Evolutionary conservation across 2,888 invertebrate genomes (phyloP), one percentile per base, ranked within the genome.

Genomic region (Sesamia inferens): DNA sequence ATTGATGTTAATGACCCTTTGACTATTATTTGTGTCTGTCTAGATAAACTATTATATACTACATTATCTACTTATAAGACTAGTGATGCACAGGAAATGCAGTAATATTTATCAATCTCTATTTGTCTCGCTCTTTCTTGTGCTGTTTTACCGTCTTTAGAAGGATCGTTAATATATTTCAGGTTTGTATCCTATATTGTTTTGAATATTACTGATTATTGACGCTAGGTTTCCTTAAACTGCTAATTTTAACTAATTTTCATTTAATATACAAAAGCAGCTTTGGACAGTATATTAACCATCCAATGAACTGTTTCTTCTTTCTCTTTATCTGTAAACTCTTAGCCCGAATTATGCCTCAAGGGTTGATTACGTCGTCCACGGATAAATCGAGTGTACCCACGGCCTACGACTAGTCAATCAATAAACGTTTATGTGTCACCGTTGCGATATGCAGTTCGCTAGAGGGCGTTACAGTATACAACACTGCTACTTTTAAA

Each of bases 391-490:
- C 22, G 22, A 78, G 39, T 24, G 24, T n/a, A 48, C 7, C 55
- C 55, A 61, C 71, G 31, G 65, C 54, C 24, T 8, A 11, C 13
- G 10, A 10, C 76, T n/a, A 66, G 65, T 66, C 58, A 64, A 78
- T 78, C 78, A 68, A 73, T 78, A 71, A 63, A 57, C n/a, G 62
- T 63, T 68, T 31, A 68, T 63, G 51, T 63, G 48, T 76, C 62
- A 69, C 39, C 19, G 2, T 16, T 54, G 42, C 55, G n/a, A 16
- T 44, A 57, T 51, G 44, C 10, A 54, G 24, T 24, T 3, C 54
- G 31, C 51, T 79, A 79, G 79, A 66, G 68, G 80, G 71, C 75
- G 57, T 16, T 48, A 24, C 14, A 63, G 48, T 31, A 42, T 22
- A 16, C n/a, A 79, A 65, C 22, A 55, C 24, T 39, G 39, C 62